A percentile compares a stretch with the other conserved stretches of the same genome.
Conservation (phyloP, 2,113 vertebrate species). For the Pan troglodytes region NHGRI_mPanTro3-v2.1_pri NC_072409.2:81790001-81790500, state of each 20-base stretch:
- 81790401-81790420: slow-evolving; percentile 13
- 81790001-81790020: not conserved
- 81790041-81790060: not conserved
- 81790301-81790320: not conserved
- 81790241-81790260: not conserved
- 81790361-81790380: not conserved
- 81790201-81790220: not conserved
- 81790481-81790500: not conserved
- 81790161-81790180: not conserved
- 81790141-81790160: not conserved
- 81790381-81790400: not conserved
- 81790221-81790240: not conserved
- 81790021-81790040: not conserved
- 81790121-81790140: not conserved
- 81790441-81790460: not conserved
- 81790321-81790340: not conserved
- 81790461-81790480: not conserved
- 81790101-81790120: not conserved
- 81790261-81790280: not conserved
- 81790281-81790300: not conserved
- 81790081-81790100: not conserved
- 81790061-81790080: not conserved
- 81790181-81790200: not conserved
- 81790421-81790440: not conserved
- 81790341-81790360: not conserved